Evolutionary conservation across 2,113 vertebrate species (phyloP).

Genomic region (Phalacrocorax pelagicus): DNA sequence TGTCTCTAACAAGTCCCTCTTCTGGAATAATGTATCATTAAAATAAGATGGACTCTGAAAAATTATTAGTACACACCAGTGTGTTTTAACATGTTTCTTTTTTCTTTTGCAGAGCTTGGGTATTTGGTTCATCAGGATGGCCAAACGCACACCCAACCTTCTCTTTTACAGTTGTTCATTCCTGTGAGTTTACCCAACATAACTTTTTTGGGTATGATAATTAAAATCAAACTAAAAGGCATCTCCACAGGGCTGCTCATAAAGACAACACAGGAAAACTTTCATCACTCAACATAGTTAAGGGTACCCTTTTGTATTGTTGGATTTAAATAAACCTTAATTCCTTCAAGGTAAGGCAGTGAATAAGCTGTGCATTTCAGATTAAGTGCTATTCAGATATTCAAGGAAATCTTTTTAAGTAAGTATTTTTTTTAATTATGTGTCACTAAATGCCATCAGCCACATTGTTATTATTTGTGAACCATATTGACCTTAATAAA

Average conservation of each 20-base stretch:
- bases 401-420: neutral
- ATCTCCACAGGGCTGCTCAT: neutral
- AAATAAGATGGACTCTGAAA: neutral
- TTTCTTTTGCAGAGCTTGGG: constrained; percentile 1
- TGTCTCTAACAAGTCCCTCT: neutral
- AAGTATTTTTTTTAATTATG: neutral
- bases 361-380: neutral
- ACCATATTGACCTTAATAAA: neutral
- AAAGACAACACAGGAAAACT: neutral
- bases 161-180: constrained; percentile 24
- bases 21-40: neutral
- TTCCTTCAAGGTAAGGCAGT: neutral
- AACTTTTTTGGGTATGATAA: neutral
- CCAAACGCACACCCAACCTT: constrained; percentile 17
- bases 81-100: neutral
- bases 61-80: neutral
- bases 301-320: neutral
- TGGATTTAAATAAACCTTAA: neutral
- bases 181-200: constrained; percentile 45
- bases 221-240: neutral
- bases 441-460: neutral
- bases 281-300: neutral
- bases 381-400: neutral
- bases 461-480: neutral
- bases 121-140: constrained; percentile 14